phyloP scores from a whole-genome alignment of 2,888 invertebrate genomes.

The Macrosoma leucophasiata region DNA sequence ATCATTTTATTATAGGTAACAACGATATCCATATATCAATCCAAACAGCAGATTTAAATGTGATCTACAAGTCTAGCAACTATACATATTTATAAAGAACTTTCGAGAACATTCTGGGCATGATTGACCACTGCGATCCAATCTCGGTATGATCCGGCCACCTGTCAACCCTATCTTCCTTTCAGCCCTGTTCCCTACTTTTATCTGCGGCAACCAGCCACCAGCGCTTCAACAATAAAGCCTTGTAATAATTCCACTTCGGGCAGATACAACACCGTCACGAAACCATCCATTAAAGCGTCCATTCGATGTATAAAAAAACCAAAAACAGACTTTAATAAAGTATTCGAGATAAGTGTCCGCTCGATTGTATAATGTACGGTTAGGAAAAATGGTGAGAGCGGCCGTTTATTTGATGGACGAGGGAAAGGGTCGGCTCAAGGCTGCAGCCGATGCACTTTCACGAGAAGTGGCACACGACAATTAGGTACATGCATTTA shows the following conservation, averaged over 20 bases:
- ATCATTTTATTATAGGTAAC: too few species aligned
- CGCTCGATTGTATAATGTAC: slow-evolving; percentile 59
- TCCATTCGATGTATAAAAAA: slow-evolving; percentile 18
- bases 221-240: slow-evolving; percentile 17
- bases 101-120: too few species aligned
- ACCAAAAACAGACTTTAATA: slow-evolving; percentile 31
- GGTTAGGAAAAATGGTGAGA: slow-evolving; percentile 58
- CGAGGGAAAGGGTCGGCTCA: slow-evolving; percentile 70
- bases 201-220: not conserved
- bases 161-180: too few species aligned
- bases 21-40: too few species aligned
- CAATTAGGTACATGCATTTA: slow-evolving; percentile 59
- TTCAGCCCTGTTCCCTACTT: slow-evolving; percentile 27
- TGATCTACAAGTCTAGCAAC: too few species aligned
- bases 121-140: too few species aligned
- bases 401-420: slow-evolving; percentile 57
- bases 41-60: too few species aligned
- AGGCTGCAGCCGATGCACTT: slow-evolving; percentile 69
- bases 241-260: slow-evolving; percentile 19
- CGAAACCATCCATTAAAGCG: slow-evolving; percentile 25
- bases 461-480: slow-evolving; percentile 62
- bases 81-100: too few species aligned
- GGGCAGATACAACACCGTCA: slow-evolving; percentile 21
- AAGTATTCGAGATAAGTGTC: slow-evolving; percentile 55
- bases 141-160: too few species aligned